Evolutionary conservation across 1,140 invertebrate genomes (phyloP).

Genomic region (Leucophenga varia): DNA sequence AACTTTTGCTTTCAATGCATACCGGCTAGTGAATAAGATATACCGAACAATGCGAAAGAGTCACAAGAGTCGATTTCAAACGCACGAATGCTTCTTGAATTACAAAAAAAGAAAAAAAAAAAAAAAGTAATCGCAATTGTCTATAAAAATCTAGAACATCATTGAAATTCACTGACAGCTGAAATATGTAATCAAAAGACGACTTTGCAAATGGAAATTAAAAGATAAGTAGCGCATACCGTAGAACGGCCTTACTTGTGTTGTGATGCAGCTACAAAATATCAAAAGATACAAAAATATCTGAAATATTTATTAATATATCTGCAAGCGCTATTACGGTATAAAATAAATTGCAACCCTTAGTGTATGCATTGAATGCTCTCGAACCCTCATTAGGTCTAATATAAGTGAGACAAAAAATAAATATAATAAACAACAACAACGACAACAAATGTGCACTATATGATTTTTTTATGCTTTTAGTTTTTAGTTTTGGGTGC

Average conservation of each 20-base stretch:
- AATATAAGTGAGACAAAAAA: no score
- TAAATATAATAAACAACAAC: no score
- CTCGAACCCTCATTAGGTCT: no score
- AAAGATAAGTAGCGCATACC: slow-evolving; percentile 11
- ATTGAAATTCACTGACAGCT: no score
- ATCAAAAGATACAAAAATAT: slow-evolving; percentile 19
- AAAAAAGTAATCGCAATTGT: slow-evolving; percentile 55
- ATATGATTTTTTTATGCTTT: no score
- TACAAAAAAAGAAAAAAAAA: no score
- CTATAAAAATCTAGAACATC: slow-evolving; percentile 20
- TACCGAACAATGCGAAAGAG: background rate
- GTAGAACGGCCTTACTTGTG: background rate
- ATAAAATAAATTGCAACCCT: slow-evolving; percentile 1
- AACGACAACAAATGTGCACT: no score
- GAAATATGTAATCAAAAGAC: no score
- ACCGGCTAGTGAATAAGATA: background rate
- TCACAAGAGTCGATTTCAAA: slow-evolving; percentile 28
- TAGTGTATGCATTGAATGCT: no score
- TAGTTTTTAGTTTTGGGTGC: slow-evolving; percentile 41
- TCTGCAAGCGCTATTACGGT: background rate
- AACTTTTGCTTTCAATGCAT: slow-evolving; percentile 4
- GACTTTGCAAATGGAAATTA: slow-evolving; percentile 17
- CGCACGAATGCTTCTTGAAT: slow-evolving; percentile 54
- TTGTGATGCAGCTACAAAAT: slow-evolving; percentile 1
- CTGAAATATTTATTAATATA: no score